Base-by-base conservation (phyloP, 1,140 invertebrate species). In the Carposina sasakii region DNA sequence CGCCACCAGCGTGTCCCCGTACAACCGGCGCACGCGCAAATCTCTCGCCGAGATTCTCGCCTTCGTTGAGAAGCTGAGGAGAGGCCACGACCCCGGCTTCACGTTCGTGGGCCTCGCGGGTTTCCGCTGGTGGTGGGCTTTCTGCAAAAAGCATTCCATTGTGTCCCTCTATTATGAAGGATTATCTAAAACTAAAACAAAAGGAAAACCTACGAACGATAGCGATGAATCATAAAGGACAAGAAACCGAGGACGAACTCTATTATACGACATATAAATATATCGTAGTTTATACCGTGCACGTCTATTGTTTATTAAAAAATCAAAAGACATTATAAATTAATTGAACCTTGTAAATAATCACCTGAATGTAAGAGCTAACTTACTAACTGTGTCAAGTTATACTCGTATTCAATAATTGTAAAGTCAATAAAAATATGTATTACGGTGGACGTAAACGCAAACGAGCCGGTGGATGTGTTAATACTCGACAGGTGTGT, bases 91-190 rank as follows among this genome's bases (percentile, higher is more conserved):
- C 50, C 89, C 91, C 0, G 84, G 81, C 47, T 92, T 92, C 63
- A 70, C 86, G 17, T 92, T 92, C 55, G 87, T 88, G 31, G 90
- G 90, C 3, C 77, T 92, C 5, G 88, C 88, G 5, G 91, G 91
- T 1, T 93, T 92, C 60, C 75, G 91, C 15, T 93, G 92, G 92
- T 93, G 92, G 92, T 93, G 91, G 91, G 91, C 91, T 0, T 93
- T 93, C 62, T 92, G 91, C 82, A 92, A 92, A 69, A 92, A 93
- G 63, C 90, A 93, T 76, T 90, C 90, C 34, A 91, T 93, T 45
- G 90, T 92, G 2, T 81, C 76, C 1, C 40, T 81, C 0, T 76
- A 71, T 48, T 81, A 76, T 20, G 71, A 81, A 40, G 58, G 61
- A 3, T 41, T 56, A 0, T 49, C 20, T 42, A 67, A 76, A 60